phyloP scores from a whole-genome alignment of 2,888 invertebrate genomes.

The Galerucella calmariensis region DNA sequence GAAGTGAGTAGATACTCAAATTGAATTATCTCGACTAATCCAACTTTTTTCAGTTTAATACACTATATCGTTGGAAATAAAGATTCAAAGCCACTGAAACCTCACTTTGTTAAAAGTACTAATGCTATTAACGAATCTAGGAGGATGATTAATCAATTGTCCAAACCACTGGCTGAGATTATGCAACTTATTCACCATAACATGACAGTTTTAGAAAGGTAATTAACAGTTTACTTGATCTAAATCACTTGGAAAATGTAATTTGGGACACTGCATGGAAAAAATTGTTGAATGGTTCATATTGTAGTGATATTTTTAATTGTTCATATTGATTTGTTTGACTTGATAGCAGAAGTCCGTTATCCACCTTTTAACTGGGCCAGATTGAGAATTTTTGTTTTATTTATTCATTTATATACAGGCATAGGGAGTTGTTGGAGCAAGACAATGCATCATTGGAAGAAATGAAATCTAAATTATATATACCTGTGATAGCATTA shows the following conservation, averaged over 20 bases:
- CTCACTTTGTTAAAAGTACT: conserved; percentile 57
- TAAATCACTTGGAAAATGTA: no score
- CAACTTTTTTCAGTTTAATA: conserved; percentile 51
- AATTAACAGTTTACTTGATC: background rate
- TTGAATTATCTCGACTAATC: background rate
- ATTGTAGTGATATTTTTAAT: no score
- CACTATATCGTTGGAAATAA: conserved; percentile 53
- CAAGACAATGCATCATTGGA: conserved; percentile 49
- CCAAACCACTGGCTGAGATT: conserved; percentile 60
- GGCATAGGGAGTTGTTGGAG: conserved; percentile 47
- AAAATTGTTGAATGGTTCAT: no score
- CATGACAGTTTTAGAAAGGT: conserved; percentile 51
- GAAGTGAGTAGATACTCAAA: conserved; percentile 47
- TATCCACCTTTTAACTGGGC: background rate
- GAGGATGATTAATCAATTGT: conserved; percentile 56
- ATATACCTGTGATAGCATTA: conserved; percentile 55
- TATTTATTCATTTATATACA: background rate
- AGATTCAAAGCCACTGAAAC: conserved; percentile 47
- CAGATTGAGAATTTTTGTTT: background rate
- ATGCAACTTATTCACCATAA: conserved; percentile 58
- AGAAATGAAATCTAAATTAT: conserved; percentile 54
- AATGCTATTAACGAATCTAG: conserved; percentile 59
- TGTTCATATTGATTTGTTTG: no score
- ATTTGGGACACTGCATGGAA: no score
- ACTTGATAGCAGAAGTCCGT: no score